Percentiles rank a stretch among this genome's conserved stretches.
Conservation (phyloP, 2,888 invertebrate genomes). For the Oconnorella tubifera region DNA sequence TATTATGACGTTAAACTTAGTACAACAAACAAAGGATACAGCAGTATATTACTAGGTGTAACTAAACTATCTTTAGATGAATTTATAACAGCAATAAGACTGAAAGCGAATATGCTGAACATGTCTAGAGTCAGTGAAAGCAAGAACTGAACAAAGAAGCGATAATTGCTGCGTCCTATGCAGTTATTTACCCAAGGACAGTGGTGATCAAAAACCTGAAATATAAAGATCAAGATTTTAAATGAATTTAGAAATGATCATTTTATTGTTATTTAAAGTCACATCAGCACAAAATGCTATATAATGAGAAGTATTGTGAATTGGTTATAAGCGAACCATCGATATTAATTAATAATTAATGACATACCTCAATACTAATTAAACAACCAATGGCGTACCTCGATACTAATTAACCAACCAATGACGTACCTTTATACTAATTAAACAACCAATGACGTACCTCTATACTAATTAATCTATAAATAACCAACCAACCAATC, state of each 20-base stretch:
- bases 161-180: constrained; percentile 89
- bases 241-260: no score
- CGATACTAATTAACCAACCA: not conserved
- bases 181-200: constrained; percentile 61
- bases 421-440: not conserved
- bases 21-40: no score
- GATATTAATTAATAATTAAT: not conserved
- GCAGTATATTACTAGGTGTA: constrained; percentile 60
- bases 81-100: constrained; percentile 84
- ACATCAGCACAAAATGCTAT: no score
- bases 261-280: no score
- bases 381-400: no score
- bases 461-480: not conserved
- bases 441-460: not conserved
- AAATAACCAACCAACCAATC: no score
- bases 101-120: constrained; percentile 92
- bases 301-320: no score
- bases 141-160: constrained; percentile 98
- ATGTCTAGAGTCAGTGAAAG: constrained; percentile 94
- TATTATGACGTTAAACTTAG: no score
- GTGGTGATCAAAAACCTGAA: constrained; percentile 97
- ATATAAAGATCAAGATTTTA: not conserved
- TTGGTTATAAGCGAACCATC: no score
- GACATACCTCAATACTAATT: not conserved
- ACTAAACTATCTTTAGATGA: constrained; percentile 76